Evolutionary conservation across 1,140 invertebrate genomes (phyloP), one percentile per base, ranked within the genome.

Genomic region (Zaprionus taronus): DNA sequence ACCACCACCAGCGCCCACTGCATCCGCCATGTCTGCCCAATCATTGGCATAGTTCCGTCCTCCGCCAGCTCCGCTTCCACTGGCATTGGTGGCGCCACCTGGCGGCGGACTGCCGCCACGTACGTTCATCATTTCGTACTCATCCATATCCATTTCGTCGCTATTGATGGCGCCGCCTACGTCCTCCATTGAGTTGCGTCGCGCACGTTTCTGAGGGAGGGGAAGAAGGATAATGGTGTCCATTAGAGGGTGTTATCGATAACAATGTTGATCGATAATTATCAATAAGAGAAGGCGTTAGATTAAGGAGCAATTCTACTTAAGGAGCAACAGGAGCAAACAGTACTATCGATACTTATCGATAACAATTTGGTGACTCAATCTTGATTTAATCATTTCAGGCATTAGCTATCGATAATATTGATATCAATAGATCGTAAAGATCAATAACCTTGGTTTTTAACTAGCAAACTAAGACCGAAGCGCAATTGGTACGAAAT

Each of bases 101-200:
- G 91, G 93, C 31, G 94, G 94, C 9, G 95, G 95, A 58, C 95
- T 95, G 36, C 96, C 96, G 57, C 96, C 96, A 47, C 96, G 94
- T 6, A 97, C 94, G 91, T 96, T 96, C 82, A 97, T 93, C 95
- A 96, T 96, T 89, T 97, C 96, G 79, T 95, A 96, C 82, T 97
- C 96, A 58, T 96, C 94, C 72, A 82, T 75, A n/a, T 92, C 91
- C 74, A 87, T 72, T 9, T 92, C 91, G 22, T 81, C 76, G 24
- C 85, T 83, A 49, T 20, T 64, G 11, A 49, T 72, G 5, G 9
- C 63, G 26, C 67, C 65, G 26, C 31, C 78, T n/a, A 14, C 28
- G 1, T 66, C 57, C 1, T 72, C 71, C 49, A 55, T 56, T 1
- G 56, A 47, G 0, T 85, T 72, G 17, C 74, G 81, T 12, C 81